Percentiles rank a stretch among this genome's conserved stretches.
Evolutionary conservation across 2,113 vertebrate species (phyloP).

Genomic region (Tyrannus savana): DNA sequence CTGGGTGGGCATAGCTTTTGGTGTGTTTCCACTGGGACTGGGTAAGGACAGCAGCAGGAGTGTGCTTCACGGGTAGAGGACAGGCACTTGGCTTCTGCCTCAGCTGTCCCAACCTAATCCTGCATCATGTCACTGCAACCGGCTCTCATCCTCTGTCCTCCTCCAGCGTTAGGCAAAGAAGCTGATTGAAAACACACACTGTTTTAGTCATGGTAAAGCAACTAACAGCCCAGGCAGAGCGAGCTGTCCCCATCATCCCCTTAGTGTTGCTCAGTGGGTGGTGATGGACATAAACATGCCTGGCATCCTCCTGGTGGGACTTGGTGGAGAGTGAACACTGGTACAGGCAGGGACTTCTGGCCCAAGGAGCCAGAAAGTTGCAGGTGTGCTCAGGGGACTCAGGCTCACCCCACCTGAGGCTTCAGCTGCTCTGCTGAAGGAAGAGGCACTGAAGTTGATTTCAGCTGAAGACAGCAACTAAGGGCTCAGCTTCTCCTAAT

Average conservation of each 20-base stretch:
- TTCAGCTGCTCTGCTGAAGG: neutral
- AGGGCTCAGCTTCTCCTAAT: neutral
- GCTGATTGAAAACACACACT: neutral
- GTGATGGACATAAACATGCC: rapidly evolving
- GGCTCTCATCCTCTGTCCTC: neutral
- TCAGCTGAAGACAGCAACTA: neutral
- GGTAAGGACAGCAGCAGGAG: neutral
- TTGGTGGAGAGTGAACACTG: neutral
- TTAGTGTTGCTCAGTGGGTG: rapidly evolving
- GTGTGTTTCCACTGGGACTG: neutral
- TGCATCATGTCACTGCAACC: neutral
- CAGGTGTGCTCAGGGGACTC: neutral
- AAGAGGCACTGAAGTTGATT: neutral
- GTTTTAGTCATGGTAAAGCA: neutral
- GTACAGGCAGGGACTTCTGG: rapidly evolving
- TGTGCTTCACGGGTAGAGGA: neutral
- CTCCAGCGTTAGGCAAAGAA: neutral
- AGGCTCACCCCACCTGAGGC: neutral
- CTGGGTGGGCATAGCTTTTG: neutral
- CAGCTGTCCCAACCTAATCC: neutral
- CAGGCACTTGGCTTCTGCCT: neutral
- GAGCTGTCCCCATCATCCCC: neutral
- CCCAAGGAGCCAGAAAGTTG: neutral
- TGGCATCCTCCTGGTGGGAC: neutral
- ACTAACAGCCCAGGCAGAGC: neutral